Conservation (phyloP, 2,888 invertebrate species). For the Portevinia maculata region DNA sequence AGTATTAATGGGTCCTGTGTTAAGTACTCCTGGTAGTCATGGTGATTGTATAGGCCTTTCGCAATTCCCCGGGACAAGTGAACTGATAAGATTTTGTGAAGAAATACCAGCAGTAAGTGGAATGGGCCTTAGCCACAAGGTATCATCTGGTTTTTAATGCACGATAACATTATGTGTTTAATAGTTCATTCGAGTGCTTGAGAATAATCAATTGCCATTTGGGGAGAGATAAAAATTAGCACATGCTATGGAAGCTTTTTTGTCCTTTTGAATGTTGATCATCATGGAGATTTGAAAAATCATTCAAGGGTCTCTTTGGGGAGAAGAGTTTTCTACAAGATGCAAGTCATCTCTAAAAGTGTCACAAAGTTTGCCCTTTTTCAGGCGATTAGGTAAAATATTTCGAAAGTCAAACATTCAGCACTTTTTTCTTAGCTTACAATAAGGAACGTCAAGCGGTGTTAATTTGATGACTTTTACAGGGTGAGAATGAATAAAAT, state of each 20-base stretch:
- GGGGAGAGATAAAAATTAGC: constrained; percentile 42
- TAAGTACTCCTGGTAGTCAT: constrained; percentile 50
- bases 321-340: not conserved
- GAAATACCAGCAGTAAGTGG: constrained; percentile 39
- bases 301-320: constrained; percentile 3
- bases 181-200: constrained; percentile 55
- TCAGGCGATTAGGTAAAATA: constrained; percentile 1
- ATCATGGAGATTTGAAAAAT: constrained; percentile 11
- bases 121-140: constrained; percentile 62
- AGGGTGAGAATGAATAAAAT: too few species aligned
- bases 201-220: constrained; percentile 65
- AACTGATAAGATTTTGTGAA: constrained; percentile 59
- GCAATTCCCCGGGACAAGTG: constrained; percentile 38
- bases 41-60: constrained; percentile 14
- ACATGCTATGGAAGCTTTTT: not conserved
- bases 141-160: constrained; percentile 61
- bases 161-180: constrained; percentile 63
- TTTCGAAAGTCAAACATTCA: not conserved
- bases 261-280: constrained; percentile 9
- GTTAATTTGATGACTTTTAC: too few species aligned
- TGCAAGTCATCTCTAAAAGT: not conserved
- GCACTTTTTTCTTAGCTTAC: not conserved
- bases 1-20: constrained; percentile 65
- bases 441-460: too few species aligned
- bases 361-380: not conserved